phyloP scores from a whole-genome alignment of 2,113 vertebrate species.

The Actinemys pallida region DNA sequence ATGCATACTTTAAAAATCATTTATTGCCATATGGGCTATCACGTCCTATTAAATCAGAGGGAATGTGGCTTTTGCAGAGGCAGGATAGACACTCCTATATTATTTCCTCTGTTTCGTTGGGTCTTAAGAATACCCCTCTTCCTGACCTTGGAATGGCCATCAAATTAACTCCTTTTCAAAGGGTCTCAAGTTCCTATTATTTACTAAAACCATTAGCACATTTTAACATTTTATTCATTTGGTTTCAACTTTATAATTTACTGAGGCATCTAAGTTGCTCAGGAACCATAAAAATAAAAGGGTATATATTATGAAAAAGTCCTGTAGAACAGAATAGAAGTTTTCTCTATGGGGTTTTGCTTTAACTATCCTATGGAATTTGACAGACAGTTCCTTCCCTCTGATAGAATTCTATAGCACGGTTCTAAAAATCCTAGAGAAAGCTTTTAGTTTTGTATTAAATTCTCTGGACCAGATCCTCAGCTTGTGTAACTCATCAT shows the following conservation, averaged over 20 bases:
- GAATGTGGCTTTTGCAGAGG: conserved; percentile 23
- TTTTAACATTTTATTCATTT: not conserved
- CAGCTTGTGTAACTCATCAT: not conserved
- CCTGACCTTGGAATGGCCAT: not conserved
- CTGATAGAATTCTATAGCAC: not conserved
- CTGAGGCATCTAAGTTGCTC: not conserved
- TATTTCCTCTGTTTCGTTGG: conserved; percentile 20
- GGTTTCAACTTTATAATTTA: not conserved
- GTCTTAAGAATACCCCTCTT: not conserved
- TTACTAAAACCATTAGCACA: not conserved
- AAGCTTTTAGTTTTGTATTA: not conserved
- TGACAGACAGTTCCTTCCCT: not conserved
- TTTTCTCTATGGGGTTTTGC: not conserved
- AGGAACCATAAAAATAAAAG: not conserved
- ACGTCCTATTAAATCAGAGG: not conserved
- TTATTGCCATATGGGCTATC: conserved; percentile 29
- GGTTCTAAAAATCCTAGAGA: not conserved
- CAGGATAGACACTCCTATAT: not conserved
- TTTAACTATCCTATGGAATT: not conserved
- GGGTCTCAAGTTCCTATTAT: not conserved
- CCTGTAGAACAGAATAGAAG: not conserved
- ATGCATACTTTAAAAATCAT: conserved; percentile 36
- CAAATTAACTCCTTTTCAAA: conserved; percentile 3
- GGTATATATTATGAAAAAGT: not conserved
- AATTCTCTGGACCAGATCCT: not conserved